Evolutionary conservation across 2,888 invertebrate genomes (phyloP).

Genomic region (Drosophila seclusa): DNA sequence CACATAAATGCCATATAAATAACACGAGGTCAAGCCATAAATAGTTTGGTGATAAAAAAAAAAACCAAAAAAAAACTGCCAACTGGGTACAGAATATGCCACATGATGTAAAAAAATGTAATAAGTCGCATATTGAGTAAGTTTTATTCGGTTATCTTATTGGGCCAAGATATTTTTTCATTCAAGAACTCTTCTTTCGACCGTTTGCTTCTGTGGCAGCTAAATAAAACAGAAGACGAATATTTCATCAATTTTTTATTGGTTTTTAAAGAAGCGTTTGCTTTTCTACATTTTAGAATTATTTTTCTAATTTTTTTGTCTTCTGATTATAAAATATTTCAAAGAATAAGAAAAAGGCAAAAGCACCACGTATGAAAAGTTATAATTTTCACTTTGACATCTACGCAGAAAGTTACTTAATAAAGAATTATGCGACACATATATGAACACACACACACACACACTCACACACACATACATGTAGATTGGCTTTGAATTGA

Average conservation of each 20-base stretch:
- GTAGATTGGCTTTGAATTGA: slow-evolving; percentile 66
- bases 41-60: not conserved
- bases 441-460: slow-evolving; percentile 10
- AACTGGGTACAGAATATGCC: not conserved
- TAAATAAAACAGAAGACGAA: too few relatives aligned
- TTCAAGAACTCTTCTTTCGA: not conserved
- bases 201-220: too few relatives aligned
- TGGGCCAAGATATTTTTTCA: not conserved
- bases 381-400: slow-evolving; percentile 27
- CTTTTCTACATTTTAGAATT: not conserved
- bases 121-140: not conserved
- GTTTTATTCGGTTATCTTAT: not conserved
- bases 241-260: too few relatives aligned
- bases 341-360: not conserved
- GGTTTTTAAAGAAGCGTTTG: not conserved
- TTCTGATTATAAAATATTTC: not conserved
- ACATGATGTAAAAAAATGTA: not conserved
- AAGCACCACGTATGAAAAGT: not conserved
- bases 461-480: not conserved
- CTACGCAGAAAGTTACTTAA: slow-evolving; percentile 18
- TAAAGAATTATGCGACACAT: slow-evolving; percentile 26
- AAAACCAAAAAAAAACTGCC: not conserved
- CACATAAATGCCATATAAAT: not conserved
- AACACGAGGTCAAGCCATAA: not conserved
- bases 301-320: not conserved